These are phyloP conservation scores for Poeciliopsis infans DNA, from an alignment of 2,797 vertebrate species.

Conservation along the genomic window DNA sequence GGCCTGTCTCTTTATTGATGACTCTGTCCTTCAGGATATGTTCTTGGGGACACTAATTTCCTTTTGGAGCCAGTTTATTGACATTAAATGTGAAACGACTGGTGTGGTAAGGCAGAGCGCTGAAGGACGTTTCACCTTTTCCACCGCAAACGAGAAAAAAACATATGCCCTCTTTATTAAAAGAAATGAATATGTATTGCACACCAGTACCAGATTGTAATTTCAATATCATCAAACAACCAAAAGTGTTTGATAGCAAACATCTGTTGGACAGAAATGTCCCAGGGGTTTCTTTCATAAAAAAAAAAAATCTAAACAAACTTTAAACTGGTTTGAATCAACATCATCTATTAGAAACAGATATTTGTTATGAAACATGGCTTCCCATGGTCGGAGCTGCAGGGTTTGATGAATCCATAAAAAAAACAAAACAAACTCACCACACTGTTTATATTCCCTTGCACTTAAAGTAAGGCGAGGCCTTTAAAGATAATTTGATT, in stretches of 20 bases:
- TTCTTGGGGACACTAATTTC: background rate
- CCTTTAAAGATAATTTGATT: conserved; percentile 1
- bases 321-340: conserved; percentile 34
- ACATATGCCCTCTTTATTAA: conserved; percentile 28
- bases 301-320: conserved; percentile 29
- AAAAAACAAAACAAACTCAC: conserved; percentile 22
- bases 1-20: background rate
- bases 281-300: conserved; percentile 38
- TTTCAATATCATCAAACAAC: conserved; percentile 19
- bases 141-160: background rate
- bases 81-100: conserved; percentile 11
- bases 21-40: background rate
- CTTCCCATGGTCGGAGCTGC: conserved; percentile 38
- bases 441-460: conserved; percentile 39
- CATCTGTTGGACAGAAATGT: conserved; percentile 58
- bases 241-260: conserved; percentile 36
- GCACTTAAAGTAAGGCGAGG: conserved; percentile 5
- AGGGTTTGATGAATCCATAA: conserved; percentile 10
- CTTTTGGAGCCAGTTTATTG: conserved; percentile 17
- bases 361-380: conserved; percentile 51
- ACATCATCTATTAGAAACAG: conserved; percentile 67
- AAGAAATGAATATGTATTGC: background rate
- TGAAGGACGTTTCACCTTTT: background rate
- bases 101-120: conserved; percentile 2
- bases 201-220: conserved; percentile 3